Conservation (phyloP, 2,797 vertebrate genomes). For the Tauraco hartlaubi region DNA sequence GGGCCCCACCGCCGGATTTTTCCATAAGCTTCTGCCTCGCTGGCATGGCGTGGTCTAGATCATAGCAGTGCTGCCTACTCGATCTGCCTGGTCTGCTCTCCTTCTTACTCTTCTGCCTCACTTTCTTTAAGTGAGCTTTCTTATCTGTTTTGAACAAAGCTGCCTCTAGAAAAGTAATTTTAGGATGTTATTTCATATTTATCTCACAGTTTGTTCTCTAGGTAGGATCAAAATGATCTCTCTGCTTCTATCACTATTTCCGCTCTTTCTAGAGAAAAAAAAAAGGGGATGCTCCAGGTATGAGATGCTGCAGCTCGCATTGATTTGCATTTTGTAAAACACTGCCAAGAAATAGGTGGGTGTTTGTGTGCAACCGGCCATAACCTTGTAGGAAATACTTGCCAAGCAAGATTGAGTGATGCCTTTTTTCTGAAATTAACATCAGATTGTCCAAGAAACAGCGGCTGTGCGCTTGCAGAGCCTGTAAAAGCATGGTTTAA, state of each 20-base stretch:
- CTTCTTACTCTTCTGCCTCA: background rate
- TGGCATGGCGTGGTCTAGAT: fast-evolving
- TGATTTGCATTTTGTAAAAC: background rate
- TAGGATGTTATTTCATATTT: background rate
- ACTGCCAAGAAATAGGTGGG: background rate
- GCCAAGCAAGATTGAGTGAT: background rate
- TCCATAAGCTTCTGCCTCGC: background rate
- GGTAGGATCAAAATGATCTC: background rate
- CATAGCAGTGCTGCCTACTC: background rate
- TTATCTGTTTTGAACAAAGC: background rate
- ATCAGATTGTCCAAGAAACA: background rate
- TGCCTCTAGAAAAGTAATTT: background rate
- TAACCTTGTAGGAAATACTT: background rate
- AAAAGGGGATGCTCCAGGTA: background rate
- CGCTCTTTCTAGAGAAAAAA: background rate
- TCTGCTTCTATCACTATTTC: background rate
- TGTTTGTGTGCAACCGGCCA: background rate
- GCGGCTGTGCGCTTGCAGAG: background rate
- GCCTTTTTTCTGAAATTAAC: background rate
- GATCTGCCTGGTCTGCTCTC: background rate
- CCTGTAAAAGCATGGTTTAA: background rate
- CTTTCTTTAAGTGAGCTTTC: background rate
- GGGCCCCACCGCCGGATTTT: fast-evolving
- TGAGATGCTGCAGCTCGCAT: background rate
- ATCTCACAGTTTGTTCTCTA: background rate